phyloP scores from a whole-genome alignment of 2,797 vertebrate species.

The Falco cherrug region DNA sequence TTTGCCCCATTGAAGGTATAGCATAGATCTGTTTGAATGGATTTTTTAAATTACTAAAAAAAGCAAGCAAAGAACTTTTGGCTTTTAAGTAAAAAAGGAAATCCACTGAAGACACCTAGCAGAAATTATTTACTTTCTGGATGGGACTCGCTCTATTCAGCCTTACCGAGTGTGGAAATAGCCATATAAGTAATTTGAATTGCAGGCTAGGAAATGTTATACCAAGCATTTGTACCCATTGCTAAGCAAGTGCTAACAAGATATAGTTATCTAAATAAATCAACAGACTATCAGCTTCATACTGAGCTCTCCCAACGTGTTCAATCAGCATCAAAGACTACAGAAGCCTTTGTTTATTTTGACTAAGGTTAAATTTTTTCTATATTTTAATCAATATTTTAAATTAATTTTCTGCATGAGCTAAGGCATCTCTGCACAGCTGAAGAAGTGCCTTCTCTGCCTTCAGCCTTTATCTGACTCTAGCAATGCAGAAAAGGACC shows the following conservation, averaged over 20 bases:
- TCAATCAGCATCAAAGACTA: neutral
- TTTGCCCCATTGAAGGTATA: neutral
- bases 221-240: neutral
- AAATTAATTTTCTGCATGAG: neutral
- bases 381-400: neutral
- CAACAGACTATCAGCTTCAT: neutral
- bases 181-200: neutral
- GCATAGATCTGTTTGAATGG: neutral
- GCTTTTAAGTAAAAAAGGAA: neutral
- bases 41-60: neutral
- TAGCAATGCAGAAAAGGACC: neutral
- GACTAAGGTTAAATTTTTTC: neutral
- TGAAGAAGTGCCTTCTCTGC: neutral
- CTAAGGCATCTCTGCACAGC: neutral
- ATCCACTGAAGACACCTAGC: neutral
- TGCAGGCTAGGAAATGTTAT: neutral
- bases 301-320: neutral
- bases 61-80: neutral
- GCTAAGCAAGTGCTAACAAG: constrained; percentile 19
- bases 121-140: neutral
- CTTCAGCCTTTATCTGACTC: neutral
- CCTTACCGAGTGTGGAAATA: neutral
- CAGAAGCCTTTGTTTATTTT: neutral
- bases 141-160: neutral
- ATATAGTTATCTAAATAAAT: constrained; percentile 2